Evolutionary conservation across 2,797 vertebrate genomes (phyloP).

Genomic region (Caiman crocodilus): DNA sequence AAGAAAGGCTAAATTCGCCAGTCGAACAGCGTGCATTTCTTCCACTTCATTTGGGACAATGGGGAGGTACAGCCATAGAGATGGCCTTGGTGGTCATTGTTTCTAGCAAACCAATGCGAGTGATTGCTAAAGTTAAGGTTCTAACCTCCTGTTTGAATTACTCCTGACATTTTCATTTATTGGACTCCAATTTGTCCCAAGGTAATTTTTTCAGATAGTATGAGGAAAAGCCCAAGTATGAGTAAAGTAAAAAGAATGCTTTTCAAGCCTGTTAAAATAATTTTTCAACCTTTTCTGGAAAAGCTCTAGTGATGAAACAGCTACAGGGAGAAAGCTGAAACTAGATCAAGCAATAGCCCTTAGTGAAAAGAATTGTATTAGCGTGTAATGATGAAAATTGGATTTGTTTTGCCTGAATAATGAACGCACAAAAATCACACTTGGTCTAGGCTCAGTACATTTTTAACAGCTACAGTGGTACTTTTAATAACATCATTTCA

Average conservation of each 20-base stretch:
- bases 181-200: not conserved
- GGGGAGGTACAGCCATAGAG: not conserved
- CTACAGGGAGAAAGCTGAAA: constrained; percentile 17
- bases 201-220: not conserved
- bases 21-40: not conserved
- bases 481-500: not conserved
- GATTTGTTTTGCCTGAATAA: constrained; percentile 41
- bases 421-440: not conserved
- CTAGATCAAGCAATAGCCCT: not conserved
- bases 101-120: fast-evolving
- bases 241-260: not conserved
- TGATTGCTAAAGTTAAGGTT: not conserved
- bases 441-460: not conserved
- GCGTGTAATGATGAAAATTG: constrained; percentile 7
- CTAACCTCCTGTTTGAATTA: constrained; percentile 13
- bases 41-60: not conserved
- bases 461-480: constrained; percentile 1
- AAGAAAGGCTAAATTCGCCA: not conserved
- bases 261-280: not conserved
- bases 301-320: not conserved
- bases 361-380: constrained; percentile 2
- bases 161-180: not conserved
- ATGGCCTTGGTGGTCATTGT: not conserved
- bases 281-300: not conserved
- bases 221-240: not conserved